Evolutionary conservation across 2,888 invertebrate genomes (phyloP).

Genomic region (Pristionchus entomophagus): DNA sequence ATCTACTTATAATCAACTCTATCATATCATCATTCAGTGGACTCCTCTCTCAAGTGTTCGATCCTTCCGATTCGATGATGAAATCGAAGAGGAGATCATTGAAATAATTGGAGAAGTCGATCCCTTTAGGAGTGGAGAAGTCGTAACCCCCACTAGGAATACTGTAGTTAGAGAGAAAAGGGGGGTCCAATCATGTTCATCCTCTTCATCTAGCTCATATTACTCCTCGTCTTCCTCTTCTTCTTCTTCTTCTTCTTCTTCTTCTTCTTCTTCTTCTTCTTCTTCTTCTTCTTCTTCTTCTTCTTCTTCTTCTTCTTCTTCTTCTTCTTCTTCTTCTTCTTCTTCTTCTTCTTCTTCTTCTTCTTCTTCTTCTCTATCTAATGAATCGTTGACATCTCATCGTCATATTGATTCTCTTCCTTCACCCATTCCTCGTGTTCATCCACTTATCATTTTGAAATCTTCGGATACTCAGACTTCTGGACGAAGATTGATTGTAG

Average conservation of each 20-base stretch:
- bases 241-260: not conserved
- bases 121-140: not conserved
- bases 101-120: not conserved
- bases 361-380: not conserved
- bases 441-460: not conserved
- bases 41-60: constrained; percentile 14
- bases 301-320: constrained; percentile 14
- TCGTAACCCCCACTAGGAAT: not conserved
- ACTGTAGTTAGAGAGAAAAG: not conserved
- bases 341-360: not conserved
- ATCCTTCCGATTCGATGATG: constrained; percentile 37
- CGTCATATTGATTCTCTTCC: not conserved
- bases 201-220: no score
- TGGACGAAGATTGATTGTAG: not conserved
- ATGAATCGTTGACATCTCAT: not conserved
- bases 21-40: not conserved
- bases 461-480: not conserved
- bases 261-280: not conserved
- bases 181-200: no score
- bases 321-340: not conserved
- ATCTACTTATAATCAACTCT: not conserved
- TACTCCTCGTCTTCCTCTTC: not conserved
- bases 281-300: constrained; percentile 22
- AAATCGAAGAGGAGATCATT: constrained; percentile 30
- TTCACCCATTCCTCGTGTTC: not conserved